Conservation (phyloP, 2,888 invertebrate species). For the Aphidius colemani region DNA sequence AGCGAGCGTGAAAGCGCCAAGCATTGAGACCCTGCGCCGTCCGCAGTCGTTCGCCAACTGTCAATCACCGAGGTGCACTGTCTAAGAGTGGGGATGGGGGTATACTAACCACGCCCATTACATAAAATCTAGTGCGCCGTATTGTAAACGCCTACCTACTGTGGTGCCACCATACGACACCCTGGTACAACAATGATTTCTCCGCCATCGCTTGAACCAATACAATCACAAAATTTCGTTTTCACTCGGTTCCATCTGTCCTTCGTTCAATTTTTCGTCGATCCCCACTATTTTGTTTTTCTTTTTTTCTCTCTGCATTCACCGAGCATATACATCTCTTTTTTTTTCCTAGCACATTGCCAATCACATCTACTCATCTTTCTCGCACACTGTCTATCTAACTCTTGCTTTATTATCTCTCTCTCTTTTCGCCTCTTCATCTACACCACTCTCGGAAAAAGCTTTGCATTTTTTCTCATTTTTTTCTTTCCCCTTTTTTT, state of each 20-base stretch:
- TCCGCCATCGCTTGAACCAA: constrained; percentile 59
- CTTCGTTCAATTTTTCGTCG: constrained; percentile 24
- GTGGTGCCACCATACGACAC: constrained; percentile 39
- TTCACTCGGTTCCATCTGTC: constrained; percentile 24
- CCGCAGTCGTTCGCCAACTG: constrained; percentile 72
- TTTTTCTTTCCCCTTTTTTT: constrained; percentile 31
- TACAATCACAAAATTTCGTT: constrained; percentile 24
- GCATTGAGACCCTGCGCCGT: constrained; percentile 67
- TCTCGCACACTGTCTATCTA: constrained; percentile 11
- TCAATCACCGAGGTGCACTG: constrained; percentile 65
- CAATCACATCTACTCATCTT: constrained; percentile 21
- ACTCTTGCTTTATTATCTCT: constrained; percentile 8
- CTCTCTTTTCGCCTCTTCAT: constrained; percentile 19
- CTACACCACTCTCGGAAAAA: neutral
- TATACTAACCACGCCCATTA: constrained; percentile 57
- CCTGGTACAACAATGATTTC: constrained; percentile 35
- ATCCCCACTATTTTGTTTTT: constrained; percentile 10
- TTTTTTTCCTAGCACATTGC: constrained; percentile 16
- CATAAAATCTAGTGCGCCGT: constrained; percentile 50
- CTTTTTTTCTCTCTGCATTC: constrained; percentile 1
- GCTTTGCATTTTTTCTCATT: constrained; percentile 26
- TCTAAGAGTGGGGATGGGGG: constrained; percentile 64
- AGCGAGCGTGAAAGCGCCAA: constrained; percentile 54
- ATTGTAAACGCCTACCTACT: constrained; percentile 46
- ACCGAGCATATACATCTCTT: constrained; percentile 20